phyloP scores from a whole-genome alignment of 2,113 vertebrate genomes.

The Calyptomena viridis region DNA sequence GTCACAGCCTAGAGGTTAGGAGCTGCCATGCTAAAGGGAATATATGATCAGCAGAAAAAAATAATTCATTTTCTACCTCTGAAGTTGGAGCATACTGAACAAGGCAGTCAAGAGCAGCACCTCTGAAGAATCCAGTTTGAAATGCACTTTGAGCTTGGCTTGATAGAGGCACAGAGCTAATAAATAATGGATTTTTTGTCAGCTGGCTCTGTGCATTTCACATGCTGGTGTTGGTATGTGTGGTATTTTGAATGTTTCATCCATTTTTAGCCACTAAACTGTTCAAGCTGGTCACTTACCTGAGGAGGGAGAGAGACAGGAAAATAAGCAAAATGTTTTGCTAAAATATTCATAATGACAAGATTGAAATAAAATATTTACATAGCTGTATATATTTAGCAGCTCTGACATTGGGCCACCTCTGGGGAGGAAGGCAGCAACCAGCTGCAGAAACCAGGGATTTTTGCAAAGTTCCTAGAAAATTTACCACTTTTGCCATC shows the following conservation, averaged over 20 bases:
- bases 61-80: conserved; percentile 9
- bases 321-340: conserved; percentile 56
- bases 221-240: background rate
- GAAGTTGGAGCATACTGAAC: conserved; percentile 14
- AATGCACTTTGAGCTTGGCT: conserved; percentile 47
- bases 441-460: background rate
- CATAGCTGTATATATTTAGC: conserved; percentile 6
- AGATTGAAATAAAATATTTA: conserved; percentile 62
- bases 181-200: conserved; percentile 69
- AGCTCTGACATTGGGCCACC: conserved; percentile 6
- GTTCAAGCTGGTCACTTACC: conserved; percentile 38
- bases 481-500: background rate
- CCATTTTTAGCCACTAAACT: conserved; percentile 39
- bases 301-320: background rate
- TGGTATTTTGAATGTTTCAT: conserved; percentile 30
- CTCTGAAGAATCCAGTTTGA: conserved; percentile 33
- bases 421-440: background rate
- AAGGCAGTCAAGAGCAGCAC: conserved; percentile 8
- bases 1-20: conserved; percentile 23
- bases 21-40: conserved; percentile 26
- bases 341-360: conserved; percentile 63
- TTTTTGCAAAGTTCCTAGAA: background rate
- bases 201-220: conserved; percentile 50
- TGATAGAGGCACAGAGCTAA: conserved; percentile 38
- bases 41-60: conserved; percentile 30